Percentiles rank a stretch among this genome's conserved stretches.
Conservation (phyloP, 2,888 invertebrate species). For the Metellina segmentata region DNA sequence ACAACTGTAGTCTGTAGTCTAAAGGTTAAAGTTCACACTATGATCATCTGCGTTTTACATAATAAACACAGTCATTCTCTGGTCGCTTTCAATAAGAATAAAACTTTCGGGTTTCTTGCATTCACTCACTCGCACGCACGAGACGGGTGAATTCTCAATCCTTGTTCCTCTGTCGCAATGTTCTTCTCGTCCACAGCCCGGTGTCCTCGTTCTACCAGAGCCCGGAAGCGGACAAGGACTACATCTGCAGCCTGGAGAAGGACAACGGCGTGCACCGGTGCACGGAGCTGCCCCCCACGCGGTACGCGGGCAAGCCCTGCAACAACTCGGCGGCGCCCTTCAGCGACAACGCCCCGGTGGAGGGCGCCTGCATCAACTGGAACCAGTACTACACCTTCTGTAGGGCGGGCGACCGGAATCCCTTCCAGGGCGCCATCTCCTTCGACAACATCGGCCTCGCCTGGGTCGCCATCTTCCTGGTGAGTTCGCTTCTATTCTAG, state of each 20-base stretch:
- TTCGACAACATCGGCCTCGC: constrained; percentile 99
- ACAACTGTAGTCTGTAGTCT: too few species aligned
- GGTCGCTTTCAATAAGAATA: too few species aligned
- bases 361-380: constrained; percentile 96
- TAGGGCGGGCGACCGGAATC: constrained; percentile 94
- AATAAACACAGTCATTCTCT: too few species aligned
- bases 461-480: constrained; percentile 98
- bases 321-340: constrained; percentile 85
- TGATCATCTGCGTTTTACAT: too few species aligned
- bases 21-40: too few species aligned
- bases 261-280: constrained; percentile 97
- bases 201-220: constrained; percentile 88
- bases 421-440: constrained; percentile 99
- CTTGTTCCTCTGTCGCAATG: too few species aligned
- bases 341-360: constrained; percentile 79
- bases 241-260: constrained; percentile 96
- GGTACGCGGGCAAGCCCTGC: constrained; percentile 88
- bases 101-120: too few species aligned
- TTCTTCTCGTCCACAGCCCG: constrained; percentile 80
- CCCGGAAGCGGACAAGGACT: constrained; percentile 86
- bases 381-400: constrained; percentile 99
- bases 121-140: too few species aligned
- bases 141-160: too few species aligned
- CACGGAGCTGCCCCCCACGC: constrained; percentile 88
- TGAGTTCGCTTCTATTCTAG: constrained; percentile 86